Percentiles rank a stretch among this genome's conserved stretches.
These are phyloP conservation scores for Pristionchus arcanus DNA, from an alignment of 2,888 invertebrate genomes.

Conservation along the genomic window DNA sequence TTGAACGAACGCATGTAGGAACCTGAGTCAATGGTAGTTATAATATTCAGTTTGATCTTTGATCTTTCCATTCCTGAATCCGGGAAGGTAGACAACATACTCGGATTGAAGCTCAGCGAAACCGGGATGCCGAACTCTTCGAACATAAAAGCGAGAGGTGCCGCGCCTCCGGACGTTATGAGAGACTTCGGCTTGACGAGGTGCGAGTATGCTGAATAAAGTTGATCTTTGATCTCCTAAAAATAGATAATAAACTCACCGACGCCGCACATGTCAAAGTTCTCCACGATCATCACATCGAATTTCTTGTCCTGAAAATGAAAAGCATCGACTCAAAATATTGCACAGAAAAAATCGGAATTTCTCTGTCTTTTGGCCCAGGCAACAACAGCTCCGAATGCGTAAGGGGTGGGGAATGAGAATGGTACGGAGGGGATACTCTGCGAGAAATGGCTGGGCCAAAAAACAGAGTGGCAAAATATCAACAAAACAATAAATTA, in stretches of 20 bases:
- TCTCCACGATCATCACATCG: constrained; percentile 51
- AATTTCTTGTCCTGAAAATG: background rate
- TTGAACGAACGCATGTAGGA: background rate
- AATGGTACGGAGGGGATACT: too few relatives aligned
- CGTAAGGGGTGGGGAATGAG: too few relatives aligned
- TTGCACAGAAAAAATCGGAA: too few relatives aligned
- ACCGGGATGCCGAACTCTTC: constrained; percentile 17
- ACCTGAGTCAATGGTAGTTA: background rate
- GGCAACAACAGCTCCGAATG: too few relatives aligned
- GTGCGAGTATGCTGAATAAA: background rate
- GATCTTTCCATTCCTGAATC: background rate
- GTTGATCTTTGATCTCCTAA: background rate
- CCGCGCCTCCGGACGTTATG: background rate
- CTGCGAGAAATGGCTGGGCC: too few relatives aligned
- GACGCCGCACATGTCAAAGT: constrained; percentile 53
- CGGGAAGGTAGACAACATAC: background rate
- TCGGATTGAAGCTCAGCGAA: constrained; percentile 45
- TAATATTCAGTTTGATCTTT: too few relatives aligned
- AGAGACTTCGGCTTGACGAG: constrained; percentile 51
- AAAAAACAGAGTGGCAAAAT: background rate
- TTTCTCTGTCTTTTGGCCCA: too few relatives aligned
- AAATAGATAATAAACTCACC: background rate
- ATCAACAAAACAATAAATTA: background rate
- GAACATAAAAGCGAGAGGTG: background rate
- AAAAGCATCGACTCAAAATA: too few relatives aligned